Base-by-base conservation (phyloP, 2,113 vertebrate genomes). In the Rhinopomastus cyanomelas region DNA sequence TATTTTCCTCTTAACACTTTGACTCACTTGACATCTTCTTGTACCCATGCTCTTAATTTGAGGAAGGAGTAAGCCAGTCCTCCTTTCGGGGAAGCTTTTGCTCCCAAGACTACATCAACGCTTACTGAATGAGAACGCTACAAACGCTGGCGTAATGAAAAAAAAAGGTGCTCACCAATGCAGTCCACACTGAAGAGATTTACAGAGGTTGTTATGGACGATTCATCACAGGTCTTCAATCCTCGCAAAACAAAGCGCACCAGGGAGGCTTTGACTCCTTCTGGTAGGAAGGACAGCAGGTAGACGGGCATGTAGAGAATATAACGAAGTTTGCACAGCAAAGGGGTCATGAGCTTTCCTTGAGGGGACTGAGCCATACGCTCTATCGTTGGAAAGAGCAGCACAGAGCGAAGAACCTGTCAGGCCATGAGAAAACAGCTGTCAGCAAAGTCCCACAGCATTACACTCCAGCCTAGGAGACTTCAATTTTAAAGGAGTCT, bases 321-420 rank as follows among this genome's bases (percentile, higher is more conserved):
- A 11, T 99, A 99, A 4, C 99, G 98, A 25, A 99, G 92, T 52
- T 97, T 97, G 96, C 98, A 99, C 66, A 99, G 80, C 67, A 99
- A 8, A 1, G 99, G 99, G 8, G 98, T 99, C 97, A 98, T 96
- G 27, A 98, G 87, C 94, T 97, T 98, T 25, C 99, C 99, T 22
- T 98, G 98, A 3, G 99, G 99, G 3, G 97, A 97, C 96, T 97
- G 96, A 10, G 98, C 98, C 97, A 99, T 98, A 30, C 98, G 98
- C 87, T 99, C 99, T 16, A 99, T 99, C 1, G 99, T 99, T 4
- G 99, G 99, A 85, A 99, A 99, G 39, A 99, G 97, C 97, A 99
- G 94, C 88, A 99, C 90, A 2, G 98, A 96, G 94, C 98, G 99
- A 37, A 98, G 57, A 44, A 99, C 96, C 99, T 99, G 92, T 0